Base-by-base conservation (phyloP, 2,113 vertebrate species). In the Forbesichthys agassizii region DNA sequence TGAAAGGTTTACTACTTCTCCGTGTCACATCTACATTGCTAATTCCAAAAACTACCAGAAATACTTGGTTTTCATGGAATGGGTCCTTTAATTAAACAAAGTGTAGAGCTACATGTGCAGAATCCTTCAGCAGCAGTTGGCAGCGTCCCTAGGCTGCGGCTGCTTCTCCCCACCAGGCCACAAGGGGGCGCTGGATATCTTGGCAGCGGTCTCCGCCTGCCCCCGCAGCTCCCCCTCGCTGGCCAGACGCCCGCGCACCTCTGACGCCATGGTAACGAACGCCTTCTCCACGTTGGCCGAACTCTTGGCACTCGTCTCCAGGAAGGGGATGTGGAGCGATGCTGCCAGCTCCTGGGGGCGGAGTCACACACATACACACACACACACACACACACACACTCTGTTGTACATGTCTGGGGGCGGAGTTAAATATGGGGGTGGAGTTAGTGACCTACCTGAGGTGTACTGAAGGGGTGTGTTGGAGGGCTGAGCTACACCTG, bases 241-340 rank as follows among this genome's bases (percentile, higher is more conserved):
- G 75, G 95, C 94, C 89, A 99, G 93, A 68, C 95, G 94, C 83
- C 95, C 96, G 93, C 98, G 96, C 89, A 98, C 98, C 93, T 97
- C 96, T 1, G 96, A 94, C 83, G 96, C 96, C 96, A 98, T 97
- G 64, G 95, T 97, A 90, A 99, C 95, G 93, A 99, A 98, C 78
- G 96, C 96, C 89, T 93, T 93, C 93, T 98, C 96, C 93, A 99
- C 96, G 36, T 98, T 98, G 71, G 92, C 95, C 69, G 96, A 94
- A 2, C 95, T 96, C 92, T 97, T 98, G 55, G 97, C 96, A 79
- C 97, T 98, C 65, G 96, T 98, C 94, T 99, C 96, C 91, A 99
- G 93, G 91, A 97, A 97, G 2, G 94, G 94, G 86, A 98, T 94
- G 91, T 96, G 94, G 79, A 98, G 95, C 56, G 95, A 95, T 66